Percentiles rank a stretch among this genome's conserved stretches.
Evolutionary conservation across 2,797 vertebrate genomes (phyloP).

Genomic region (Oceanodroma leucorhoa): DNA sequence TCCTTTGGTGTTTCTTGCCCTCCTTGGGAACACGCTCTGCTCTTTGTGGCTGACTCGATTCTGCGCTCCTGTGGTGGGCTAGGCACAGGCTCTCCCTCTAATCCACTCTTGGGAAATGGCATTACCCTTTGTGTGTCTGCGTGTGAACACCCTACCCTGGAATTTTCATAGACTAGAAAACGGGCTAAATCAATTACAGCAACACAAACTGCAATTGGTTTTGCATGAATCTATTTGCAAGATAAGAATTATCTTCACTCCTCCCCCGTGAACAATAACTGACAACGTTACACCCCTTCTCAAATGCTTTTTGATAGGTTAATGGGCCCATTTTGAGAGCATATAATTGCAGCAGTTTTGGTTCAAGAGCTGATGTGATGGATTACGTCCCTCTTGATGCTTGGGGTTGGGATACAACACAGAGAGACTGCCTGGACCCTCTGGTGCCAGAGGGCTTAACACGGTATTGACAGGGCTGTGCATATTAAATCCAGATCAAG

Average conservation of each 20-base stretch:
- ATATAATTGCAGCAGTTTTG: slow-evolving; percentile 57
- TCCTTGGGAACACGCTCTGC: neutral
- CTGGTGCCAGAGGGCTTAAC: slow-evolving; percentile 75
- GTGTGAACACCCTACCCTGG: neutral
- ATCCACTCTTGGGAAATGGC: neutral
- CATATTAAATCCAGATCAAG: slow-evolving; percentile 71
- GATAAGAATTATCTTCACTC: slow-evolving; percentile 59
- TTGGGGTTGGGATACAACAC: slow-evolving; percentile 44
- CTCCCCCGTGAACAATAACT: slow-evolving; percentile 47
- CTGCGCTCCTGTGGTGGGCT: neutral
- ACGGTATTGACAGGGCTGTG: slow-evolving; percentile 59
- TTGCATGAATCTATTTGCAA: slow-evolving; percentile 47
- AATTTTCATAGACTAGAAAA: slow-evolving; percentile 39
- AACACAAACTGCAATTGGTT: slow-evolving; percentile 39
- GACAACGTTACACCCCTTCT: slow-evolving; percentile 42
- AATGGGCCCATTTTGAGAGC: slow-evolving; percentile 52
- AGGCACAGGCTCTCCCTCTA: neutral
- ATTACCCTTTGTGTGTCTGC: neutral
- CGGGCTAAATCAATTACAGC: slow-evolving; percentile 39
- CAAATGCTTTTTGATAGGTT: slow-evolving; percentile 63
- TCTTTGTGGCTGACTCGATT: neutral
- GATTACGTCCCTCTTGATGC: slow-evolving; percentile 54
- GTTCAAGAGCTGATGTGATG: slow-evolving; percentile 63
- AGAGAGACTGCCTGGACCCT: slow-evolving; percentile 61
- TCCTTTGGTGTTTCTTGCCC: neutral